Evolutionary conservation across 2,888 invertebrate species (phyloP).

Genomic region (Hanleya hanleyi): DNA sequence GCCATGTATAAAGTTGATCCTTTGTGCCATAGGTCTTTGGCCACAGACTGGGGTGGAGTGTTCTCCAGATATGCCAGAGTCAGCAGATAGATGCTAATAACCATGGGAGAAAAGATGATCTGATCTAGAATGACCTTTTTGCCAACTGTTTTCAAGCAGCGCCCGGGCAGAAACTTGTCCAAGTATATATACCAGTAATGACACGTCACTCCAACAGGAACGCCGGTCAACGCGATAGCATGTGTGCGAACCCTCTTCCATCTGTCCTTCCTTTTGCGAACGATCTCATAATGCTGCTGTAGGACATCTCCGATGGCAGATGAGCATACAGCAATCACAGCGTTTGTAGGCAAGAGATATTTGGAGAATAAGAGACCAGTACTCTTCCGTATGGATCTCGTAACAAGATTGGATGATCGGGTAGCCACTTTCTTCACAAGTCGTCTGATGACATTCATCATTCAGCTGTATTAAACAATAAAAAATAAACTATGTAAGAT

Average conservation of each 20-base stretch:
- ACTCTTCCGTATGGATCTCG: background rate
- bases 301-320: slow-evolving; percentile 86
- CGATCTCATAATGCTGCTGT: slow-evolving; percentile 84
- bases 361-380: slow-evolving; percentile 42
- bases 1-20: slow-evolving; percentile 86
- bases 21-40: slow-evolving; percentile 81
- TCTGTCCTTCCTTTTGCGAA: slow-evolving; percentile 44
- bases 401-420: background rate
- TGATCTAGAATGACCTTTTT: slow-evolving; percentile 90
- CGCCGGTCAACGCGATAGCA: slow-evolving; percentile 86
- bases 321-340: slow-evolving; percentile 83
- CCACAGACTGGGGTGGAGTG: slow-evolving; percentile 58
- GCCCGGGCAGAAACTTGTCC: slow-evolving; percentile 83
- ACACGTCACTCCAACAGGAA: slow-evolving; percentile 84
- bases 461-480: background rate
- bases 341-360: slow-evolving; percentile 79
- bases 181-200: slow-evolving; percentile 90
- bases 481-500: background rate
- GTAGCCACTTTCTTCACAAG: background rate
- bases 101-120: slow-evolving; percentile 86
- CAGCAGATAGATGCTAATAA: slow-evolving; percentile 84
- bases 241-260: slow-evolving; percentile 77
- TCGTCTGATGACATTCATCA: background rate
- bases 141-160: slow-evolving; percentile 76
- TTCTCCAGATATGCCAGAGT: slow-evolving; percentile 86